These are phyloP conservation scores for Micromesistius poutassou DNA, from an alignment of 2,797 vertebrate species.

Conservation along the genomic window DNA sequence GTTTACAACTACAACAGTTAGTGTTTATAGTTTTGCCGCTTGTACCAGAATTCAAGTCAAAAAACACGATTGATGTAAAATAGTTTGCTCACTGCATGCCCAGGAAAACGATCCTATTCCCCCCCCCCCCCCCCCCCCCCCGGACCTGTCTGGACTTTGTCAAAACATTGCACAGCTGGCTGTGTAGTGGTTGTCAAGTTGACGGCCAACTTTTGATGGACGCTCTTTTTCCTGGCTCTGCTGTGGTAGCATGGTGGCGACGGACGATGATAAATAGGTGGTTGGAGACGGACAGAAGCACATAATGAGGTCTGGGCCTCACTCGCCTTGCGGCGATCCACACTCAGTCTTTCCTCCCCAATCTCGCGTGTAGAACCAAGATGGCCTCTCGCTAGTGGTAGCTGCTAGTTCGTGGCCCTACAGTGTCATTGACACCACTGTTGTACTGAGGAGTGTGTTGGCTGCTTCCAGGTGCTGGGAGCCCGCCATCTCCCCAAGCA, in stretches of 20 bases:
- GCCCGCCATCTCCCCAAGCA: conserved; percentile 96
- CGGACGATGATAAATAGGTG: not conserved
- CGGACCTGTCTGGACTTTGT: too few species aligned
- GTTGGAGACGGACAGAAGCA: not conserved
- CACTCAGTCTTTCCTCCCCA: not conserved
- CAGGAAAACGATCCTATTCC: not conserved
- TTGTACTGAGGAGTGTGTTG: not conserved
- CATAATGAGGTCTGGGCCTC: not conserved
- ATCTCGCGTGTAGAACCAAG: not conserved
- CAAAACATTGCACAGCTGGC: too few species aligned
- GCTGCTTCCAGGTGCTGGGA: conserved; percentile 81
- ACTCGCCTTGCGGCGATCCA: not conserved
- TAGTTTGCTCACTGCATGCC: not conserved
- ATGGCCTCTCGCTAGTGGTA: not conserved
- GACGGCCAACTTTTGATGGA: too few species aligned
- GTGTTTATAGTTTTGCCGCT: not conserved
- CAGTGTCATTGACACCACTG: too few species aligned
- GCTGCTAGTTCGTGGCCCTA: too few species aligned
- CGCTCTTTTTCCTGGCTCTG: not conserved
- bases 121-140: too few species aligned
- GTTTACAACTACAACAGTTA: not conserved
- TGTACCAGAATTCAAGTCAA: not conserved
- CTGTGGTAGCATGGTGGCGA: not conserved
- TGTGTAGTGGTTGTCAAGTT: too few species aligned
- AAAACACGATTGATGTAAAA: not conserved